Percentiles rank a stretch among this genome's conserved stretches.
Evolutionary conservation across 1,140 invertebrate genomes (phyloP).

Genomic region (Campoletis sonorensis): DNA sequence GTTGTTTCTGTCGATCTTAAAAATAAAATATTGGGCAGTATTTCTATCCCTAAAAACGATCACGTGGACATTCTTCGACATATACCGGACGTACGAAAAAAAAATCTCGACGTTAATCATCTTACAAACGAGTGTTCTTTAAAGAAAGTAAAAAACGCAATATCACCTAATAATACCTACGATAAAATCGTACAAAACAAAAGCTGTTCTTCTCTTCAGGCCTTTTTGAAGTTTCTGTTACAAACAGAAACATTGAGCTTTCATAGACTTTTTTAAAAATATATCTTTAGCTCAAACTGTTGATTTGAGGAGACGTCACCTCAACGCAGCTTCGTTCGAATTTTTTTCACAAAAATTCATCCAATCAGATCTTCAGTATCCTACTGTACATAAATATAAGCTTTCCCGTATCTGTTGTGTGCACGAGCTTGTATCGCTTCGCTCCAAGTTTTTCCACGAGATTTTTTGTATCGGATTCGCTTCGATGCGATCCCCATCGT

Average conservation of each 20-base stretch:
- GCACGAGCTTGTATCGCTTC: conserved; percentile 67
- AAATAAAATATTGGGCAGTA: conserved; percentile 9
- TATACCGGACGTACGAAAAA: background rate
- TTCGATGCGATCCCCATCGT: conserved; percentile 70
- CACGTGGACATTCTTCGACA: background rate
- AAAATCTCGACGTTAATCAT: background rate
- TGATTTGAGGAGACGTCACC: too few species aligned
- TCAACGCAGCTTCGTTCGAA: background rate
- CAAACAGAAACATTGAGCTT: too few species aligned
- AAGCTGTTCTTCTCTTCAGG: background rate
- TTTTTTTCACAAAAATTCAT: background rate
- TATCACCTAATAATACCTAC: conserved; percentile 37
- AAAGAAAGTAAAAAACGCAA: background rate
- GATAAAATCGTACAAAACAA: conserved; percentile 56
- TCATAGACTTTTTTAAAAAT: too few species aligned
- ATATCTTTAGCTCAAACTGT: too few species aligned
- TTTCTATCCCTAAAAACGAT: background rate
- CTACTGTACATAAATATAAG: conserved; percentile 71
- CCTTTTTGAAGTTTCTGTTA: background rate
- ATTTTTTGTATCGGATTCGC: conserved; percentile 66
- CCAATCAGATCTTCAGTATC: conserved; percentile 66
- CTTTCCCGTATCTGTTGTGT: conserved; percentile 65
- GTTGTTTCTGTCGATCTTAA: conserved; percentile 5
- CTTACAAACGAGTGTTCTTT: background rate
- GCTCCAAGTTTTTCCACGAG: conserved; percentile 69